Base-by-base conservation (phyloP, 2,888 invertebrate genomes). In the Crematogaster levior region DNA sequence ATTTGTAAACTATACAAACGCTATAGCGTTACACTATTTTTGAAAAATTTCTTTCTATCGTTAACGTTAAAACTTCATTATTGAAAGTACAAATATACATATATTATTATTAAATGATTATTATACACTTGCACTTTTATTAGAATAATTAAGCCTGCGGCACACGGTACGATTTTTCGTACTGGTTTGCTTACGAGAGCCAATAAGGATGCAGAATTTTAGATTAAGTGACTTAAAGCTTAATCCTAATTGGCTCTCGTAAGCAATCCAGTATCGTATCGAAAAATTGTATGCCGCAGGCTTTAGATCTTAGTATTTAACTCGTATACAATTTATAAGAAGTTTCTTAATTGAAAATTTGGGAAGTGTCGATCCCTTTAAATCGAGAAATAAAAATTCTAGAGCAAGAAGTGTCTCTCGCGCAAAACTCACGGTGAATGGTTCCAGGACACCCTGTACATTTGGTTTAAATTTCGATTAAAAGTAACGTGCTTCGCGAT, bases 401-500 rank as follows among this genome's bases (percentile, higher is more conserved):
- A 0, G 15, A 3, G 27, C 30, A 27, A 46, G 27, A 15, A 21
- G 9, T 48, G 7, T 21, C 21, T n/a, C 18, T 40, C 18, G 37
- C 53, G 24, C n/a, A n/a, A 37, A 30, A 40, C 12, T 24, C 12
- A 12, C 2, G 21, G 15, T 18, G 9, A 24, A 51, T 4, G 68
- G 1, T n/a, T 43, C 46, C 66, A 9, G 46, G 46, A 66, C 66
- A 68, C 48, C 46, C 46, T 15, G 51, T 51, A 68, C 46, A 34
- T 34, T 60, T n/a, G 46, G 46, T 34, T 48, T 21, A 9, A 21
- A 46, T 48, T 10, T 21, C 60, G 46, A 48, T 74, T 60, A 46
- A 60, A 61, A 21, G 60, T 21, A 60, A 73, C 58, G 58, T 30
- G 46, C 37, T 56, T 72, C 24, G 46, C 72, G 58, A 43, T 30